Conservation (phyloP, 2,888 invertebrate genomes). For the Caenorhabditis auriculariae region DNA sequence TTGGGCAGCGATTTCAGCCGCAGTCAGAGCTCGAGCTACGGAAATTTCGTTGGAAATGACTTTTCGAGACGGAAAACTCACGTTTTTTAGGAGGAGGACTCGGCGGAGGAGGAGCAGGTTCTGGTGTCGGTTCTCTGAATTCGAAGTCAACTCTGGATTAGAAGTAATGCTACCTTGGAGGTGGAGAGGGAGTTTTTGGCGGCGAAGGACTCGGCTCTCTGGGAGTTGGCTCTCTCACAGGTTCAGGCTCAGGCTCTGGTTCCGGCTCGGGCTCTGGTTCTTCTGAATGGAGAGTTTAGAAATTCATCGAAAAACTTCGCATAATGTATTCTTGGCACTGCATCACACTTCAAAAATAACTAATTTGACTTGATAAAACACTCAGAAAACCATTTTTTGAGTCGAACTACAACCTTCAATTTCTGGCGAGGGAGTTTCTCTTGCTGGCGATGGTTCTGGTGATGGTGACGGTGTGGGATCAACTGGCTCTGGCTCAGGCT, state of each 20-base stretch:
- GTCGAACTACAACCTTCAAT: too few relatives aligned
- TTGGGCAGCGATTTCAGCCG: slow-evolving; percentile 52
- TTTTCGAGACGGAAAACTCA: not conserved
- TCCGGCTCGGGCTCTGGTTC: slow-evolving; percentile 19
- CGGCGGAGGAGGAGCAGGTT: not conserved
- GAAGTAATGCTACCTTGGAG: too few relatives aligned
- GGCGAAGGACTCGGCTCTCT: slow-evolving; percentile 31
- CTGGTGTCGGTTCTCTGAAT: slow-evolving; percentile 19
- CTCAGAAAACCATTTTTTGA: too few relatives aligned
- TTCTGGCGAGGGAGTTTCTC: too few relatives aligned
- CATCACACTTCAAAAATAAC: too few relatives aligned
- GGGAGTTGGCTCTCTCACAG: slow-evolving; percentile 44
- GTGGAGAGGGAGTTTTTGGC: slow-evolving; percentile 15
- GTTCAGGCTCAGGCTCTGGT: slow-evolving; percentile 33
- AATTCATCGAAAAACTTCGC: too few relatives aligned
- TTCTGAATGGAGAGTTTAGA: too few relatives aligned
- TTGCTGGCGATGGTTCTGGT: not conserved
- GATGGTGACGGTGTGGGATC: not conserved
- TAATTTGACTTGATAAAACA: too few relatives aligned
- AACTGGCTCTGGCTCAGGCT: slow-evolving; percentile 8
- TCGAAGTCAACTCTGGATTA: too few relatives aligned
- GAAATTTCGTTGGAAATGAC: not conserved
- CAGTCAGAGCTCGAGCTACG: slow-evolving; percentile 41
- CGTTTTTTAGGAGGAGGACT: not conserved
- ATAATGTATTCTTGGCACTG: too few relatives aligned